Evolutionary conservation across 2,888 invertebrate genomes (phyloP).

Genomic region (Thelaira solivaga): DNA sequence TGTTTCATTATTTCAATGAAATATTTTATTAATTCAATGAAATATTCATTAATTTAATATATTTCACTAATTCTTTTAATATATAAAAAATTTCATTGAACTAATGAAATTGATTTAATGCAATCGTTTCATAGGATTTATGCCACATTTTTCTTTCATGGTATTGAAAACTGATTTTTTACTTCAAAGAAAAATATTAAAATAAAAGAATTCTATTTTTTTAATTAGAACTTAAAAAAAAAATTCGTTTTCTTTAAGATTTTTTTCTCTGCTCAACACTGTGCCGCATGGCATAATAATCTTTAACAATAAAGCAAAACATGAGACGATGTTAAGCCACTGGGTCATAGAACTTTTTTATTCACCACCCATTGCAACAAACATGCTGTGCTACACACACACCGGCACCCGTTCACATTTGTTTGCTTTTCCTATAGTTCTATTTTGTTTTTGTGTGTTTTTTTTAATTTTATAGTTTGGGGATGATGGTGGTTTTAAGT

Average conservation of each 20-base stretch:
- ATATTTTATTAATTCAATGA: no score
- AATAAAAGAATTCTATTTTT: not conserved
- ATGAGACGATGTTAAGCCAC: constrained; percentile 60
- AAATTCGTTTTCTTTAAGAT: not conserved
- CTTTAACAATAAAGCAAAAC: constrained; percentile 34
- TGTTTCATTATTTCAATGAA: no score
- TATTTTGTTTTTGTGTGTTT: constrained; percentile 22
- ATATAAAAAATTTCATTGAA: no score
- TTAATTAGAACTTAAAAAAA: not conserved
- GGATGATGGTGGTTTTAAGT: constrained; percentile 47
- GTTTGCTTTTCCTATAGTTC: constrained; percentile 34
- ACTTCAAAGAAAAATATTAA: no score
- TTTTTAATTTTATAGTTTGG: constrained; percentile 19
- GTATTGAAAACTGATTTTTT: no score
- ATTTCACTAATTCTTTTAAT: no score
- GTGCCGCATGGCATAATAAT: constrained; percentile 46
- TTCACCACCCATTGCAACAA: constrained; percentile 49
- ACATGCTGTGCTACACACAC: no score
- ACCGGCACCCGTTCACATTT: not conserved
- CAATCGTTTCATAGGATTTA: no score
- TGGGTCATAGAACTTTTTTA: constrained; percentile 63
- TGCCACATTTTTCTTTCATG: no score
- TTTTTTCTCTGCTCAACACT: constrained; percentile 16
- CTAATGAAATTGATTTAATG: no score
- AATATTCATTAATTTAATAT: no score